Percentiles rank a stretch among this genome's conserved stretches.
These are phyloP conservation scores for Trachops cirrhosus DNA, from an alignment of 2,797 vertebrate genomes.

Conservation along the genomic window DNA sequence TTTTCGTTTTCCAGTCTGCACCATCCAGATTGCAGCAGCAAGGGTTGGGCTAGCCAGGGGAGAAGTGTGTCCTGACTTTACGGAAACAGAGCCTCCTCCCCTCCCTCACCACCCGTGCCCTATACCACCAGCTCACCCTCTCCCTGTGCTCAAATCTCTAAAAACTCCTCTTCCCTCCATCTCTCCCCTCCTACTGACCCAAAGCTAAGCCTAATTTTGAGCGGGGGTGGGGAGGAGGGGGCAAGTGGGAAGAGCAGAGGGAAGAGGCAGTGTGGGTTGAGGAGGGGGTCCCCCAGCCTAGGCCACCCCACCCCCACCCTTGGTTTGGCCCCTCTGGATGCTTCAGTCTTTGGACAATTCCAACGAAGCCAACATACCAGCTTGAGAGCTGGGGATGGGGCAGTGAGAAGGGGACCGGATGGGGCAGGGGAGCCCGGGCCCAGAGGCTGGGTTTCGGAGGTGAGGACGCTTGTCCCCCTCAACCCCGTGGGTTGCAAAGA, in stretches of 20 bases:
- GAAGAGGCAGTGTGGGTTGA: neutral
- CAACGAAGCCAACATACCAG: neutral
- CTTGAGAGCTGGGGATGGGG: neutral
- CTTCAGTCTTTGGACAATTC: neutral
- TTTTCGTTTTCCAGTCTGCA: neutral
- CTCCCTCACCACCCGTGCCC: rapidly evolving
- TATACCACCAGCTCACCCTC: neutral
- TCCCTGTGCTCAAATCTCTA: neutral
- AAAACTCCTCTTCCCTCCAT: neutral
- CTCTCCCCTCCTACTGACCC: neutral
- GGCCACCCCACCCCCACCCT: neutral
- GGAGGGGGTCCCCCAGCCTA: neutral
- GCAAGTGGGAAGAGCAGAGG: neutral
- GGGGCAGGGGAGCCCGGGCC: neutral
- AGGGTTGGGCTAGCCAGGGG: neutral
- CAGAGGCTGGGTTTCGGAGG: constrained; percentile 5
- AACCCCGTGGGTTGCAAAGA: constrained; percentile 55
- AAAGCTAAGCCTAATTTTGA: neutral
- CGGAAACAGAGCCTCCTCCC: neutral
- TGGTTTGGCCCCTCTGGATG: neutral
- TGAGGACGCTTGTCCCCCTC: neutral
- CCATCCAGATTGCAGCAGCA: neutral
- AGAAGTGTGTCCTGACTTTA: neutral
- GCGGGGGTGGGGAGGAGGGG: neutral
- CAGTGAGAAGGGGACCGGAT: neutral